Conservation (phyloP, 2,113 vertebrate species). For the Corvus moneduloides region DNA sequence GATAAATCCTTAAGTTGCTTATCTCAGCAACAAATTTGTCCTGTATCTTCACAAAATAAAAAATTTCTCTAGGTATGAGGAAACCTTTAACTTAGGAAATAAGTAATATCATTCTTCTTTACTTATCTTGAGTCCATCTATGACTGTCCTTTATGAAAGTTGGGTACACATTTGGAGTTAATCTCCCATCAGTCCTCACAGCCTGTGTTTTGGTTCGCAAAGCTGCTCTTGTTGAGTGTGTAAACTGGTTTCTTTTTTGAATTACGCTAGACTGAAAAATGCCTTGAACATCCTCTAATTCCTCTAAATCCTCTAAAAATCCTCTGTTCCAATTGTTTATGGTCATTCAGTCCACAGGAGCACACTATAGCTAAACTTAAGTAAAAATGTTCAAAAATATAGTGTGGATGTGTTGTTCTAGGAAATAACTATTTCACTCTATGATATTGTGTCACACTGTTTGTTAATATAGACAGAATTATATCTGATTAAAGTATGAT, state of each 20-base stretch:
- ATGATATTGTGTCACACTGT: background rate
- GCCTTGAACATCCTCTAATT: background rate
- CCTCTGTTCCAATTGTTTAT: background rate
- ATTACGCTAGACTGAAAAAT: background rate
- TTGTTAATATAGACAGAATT: background rate
- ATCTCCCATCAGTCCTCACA: background rate
- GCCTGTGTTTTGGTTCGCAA: background rate
- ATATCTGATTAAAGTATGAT: background rate
- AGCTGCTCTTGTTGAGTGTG: background rate
- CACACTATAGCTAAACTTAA: background rate
- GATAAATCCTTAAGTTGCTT: background rate
- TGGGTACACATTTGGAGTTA: background rate
- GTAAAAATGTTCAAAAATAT: background rate
- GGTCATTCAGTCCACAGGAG: background rate
- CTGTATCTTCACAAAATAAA: background rate
- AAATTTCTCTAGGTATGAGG: background rate
- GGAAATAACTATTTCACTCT: background rate
- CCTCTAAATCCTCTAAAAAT: too few species aligned
- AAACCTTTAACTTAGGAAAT: background rate
- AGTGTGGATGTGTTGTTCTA: background rate
- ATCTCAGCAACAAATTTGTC: background rate
- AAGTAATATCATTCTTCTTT: background rate
- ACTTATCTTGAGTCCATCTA: background rate
- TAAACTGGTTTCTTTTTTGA: background rate
- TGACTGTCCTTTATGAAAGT: background rate